Base-by-base conservation (phyloP, 2,113 vertebrate species). In the Dipodomys spectabilis region DNA sequence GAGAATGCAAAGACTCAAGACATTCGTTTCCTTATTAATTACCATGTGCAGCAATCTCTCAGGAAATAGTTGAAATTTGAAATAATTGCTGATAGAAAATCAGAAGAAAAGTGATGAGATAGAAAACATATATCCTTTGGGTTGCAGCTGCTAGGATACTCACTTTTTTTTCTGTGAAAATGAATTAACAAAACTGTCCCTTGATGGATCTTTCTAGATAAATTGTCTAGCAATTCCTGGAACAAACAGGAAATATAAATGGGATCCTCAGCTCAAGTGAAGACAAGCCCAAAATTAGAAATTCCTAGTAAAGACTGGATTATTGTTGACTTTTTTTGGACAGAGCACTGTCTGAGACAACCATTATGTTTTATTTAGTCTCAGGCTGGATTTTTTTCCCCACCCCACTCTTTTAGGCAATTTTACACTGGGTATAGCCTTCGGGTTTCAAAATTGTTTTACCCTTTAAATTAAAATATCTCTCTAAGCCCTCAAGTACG, bases 1-100 rank as follows among this genome's bases (percentile, higher is more conserved):
- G 28, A 82, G 60, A 49, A 45, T n/a, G 71, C n/a, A 23, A 89
- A 35, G 81, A 75, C 77, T 13, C 27, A 71, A 57, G 60, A 64
- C n/a, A 28, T 78, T 78, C 19, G 19, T 10, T 86, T 86, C 81
- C 72, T 92, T 74, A 78, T 86, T 91, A 71, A 85, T 92, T 73
- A 85, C 67, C 49, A 94, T 91, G 19, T 84, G 5, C 72, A 57
- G 6, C 30, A 86, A 72, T 62, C 39, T 91, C 57, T 19, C 69
- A 81, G 85, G 71, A 18, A 75, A 30, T 78, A 25, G 65, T 62
- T 71, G 75, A 95, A 90, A 79, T 18, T 15, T 57, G 53, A 57
- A 25, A 64, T 67, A 62, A 87, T 73, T 64, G n/a, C 57, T 74
- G 22, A 67, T 69, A 83, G 84, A 89, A 90, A 84, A 72, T 83